Conservation (phyloP, 2,113 vertebrate genomes). For the Percina caprodes region DNA sequence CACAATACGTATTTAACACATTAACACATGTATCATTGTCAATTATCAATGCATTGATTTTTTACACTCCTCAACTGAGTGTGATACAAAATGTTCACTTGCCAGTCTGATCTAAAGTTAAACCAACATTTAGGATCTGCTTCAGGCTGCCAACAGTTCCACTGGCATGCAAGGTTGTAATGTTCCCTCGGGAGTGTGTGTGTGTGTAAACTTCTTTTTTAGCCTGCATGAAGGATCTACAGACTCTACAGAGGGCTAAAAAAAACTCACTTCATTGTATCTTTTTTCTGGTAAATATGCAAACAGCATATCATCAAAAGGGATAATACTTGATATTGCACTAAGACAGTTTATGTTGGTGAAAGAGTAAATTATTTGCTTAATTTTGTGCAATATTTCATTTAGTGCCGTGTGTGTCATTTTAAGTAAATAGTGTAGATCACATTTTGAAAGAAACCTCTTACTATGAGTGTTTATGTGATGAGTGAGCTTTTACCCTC, state of each 20-base stretch:
- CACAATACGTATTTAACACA: neutral
- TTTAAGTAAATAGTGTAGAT: conserved; percentile 15
- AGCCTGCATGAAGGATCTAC: too few species aligned
- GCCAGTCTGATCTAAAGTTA: conserved; percentile 11
- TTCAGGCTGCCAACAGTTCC: conserved; percentile 30
- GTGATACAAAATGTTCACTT: conserved; percentile 20
- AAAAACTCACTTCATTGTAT: too few species aligned
- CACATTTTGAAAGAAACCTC: conserved; percentile 11
- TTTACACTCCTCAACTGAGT: neutral
- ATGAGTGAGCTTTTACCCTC: conserved; percentile 14
- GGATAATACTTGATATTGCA: neutral
- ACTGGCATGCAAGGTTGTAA: conserved; percentile 30
- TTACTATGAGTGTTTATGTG: neutral
- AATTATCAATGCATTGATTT: conserved; percentile 4
- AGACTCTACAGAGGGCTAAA: too few species aligned
- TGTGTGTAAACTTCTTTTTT: too few species aligned
- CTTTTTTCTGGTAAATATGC: too few species aligned
- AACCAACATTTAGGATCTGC: conserved; percentile 11
- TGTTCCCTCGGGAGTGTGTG: conserved; percentile 11
- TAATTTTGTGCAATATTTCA: conserved; percentile 14
- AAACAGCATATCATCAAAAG: neutral
- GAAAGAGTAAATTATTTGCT: conserved; percentile 10
- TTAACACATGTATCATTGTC: neutral
- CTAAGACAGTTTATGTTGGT: neutral
- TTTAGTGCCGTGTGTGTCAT: neutral